phyloP scores from a whole-genome alignment of 2,113 vertebrate genomes.

The Leiothrix lutea region DNA sequence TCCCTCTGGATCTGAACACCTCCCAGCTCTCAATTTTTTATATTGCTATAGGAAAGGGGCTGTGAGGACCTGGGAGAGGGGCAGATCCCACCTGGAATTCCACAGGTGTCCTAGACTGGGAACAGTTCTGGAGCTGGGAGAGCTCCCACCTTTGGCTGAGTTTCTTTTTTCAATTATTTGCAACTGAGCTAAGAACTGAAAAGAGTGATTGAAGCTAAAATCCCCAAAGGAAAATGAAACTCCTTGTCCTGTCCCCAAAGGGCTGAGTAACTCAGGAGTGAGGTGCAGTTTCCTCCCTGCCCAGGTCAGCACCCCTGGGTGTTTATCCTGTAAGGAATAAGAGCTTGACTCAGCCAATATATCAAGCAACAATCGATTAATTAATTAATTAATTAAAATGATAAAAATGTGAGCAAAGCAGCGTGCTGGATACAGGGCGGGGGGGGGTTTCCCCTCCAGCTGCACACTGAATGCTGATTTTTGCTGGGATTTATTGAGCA shows the following conservation, averaged over 20 bases:
- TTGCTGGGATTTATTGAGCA: too few relatives aligned
- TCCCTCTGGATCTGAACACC: not conserved
- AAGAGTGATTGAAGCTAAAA: not conserved
- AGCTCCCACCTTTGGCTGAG: not conserved
- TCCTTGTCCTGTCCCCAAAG: not conserved
- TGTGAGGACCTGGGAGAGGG: not conserved
- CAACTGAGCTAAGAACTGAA: not conserved
- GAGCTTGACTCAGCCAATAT: too few relatives aligned
- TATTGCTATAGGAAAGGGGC: not conserved
- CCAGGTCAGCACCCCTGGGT: not conserved
- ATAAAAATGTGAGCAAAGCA: too few relatives aligned
- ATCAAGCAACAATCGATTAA: too few relatives aligned
- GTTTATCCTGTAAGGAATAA: not conserved
- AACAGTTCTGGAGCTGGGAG: not conserved
- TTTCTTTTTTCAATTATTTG: not conserved
- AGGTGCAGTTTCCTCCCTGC: not conserved
- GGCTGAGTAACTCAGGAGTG: not conserved
- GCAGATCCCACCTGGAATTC: not conserved
- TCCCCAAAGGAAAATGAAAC: not conserved
- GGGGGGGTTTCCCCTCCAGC: too few relatives aligned
- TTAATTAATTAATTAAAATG: too few relatives aligned
- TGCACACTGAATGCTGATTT: too few relatives aligned
- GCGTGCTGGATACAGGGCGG: too few relatives aligned
- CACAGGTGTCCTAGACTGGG: not conserved
- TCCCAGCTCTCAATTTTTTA: not conserved